These are phyloP conservation scores for Melanerpes formicivorus DNA, from an alignment of 2,113 vertebrate species.

Conservation along the genomic window DNA sequence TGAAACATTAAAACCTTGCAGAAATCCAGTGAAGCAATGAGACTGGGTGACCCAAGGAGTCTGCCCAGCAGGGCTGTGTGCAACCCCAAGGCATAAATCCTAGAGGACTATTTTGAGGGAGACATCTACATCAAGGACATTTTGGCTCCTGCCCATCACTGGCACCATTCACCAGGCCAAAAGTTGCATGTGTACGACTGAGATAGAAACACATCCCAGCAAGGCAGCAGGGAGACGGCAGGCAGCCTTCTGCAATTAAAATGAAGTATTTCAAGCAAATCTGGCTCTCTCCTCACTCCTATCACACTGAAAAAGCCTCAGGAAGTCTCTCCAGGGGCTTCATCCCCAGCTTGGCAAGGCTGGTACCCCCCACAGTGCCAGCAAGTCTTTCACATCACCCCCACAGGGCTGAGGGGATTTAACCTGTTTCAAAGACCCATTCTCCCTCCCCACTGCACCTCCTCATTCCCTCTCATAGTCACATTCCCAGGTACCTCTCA, in stretches of 20 bases:
- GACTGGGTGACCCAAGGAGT: rapidly evolving
- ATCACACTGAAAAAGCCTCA: not conserved
- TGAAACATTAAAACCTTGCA: not conserved
- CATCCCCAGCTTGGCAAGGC: not conserved
- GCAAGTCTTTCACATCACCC: not conserved
- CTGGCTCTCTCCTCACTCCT: not conserved
- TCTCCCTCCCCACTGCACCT: not conserved
- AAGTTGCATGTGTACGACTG: rapidly evolving
- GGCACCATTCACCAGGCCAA: not conserved
- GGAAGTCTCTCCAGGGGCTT: not conserved
- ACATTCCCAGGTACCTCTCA: slow-evolving; percentile 1
- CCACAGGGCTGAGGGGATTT: not conserved
- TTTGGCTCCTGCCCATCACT: not conserved
- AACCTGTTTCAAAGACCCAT: not conserved
- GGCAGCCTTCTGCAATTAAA: slow-evolving; percentile 34
- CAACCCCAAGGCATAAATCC: not conserved
- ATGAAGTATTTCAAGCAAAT: slow-evolving; percentile 19
- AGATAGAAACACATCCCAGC: not conserved
- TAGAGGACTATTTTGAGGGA: not conserved
- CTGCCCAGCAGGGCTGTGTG: not conserved
- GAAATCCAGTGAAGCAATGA: not conserved
- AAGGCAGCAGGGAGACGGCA: not conserved
- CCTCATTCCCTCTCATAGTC: not conserved
- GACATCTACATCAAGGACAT: not conserved
- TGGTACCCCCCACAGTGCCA: not conserved